These are phyloP conservation scores for Parasteatoda tepidariorum DNA, from an alignment of 1,140 invertebrate genomes.

Conservation along the genomic window DNA sequence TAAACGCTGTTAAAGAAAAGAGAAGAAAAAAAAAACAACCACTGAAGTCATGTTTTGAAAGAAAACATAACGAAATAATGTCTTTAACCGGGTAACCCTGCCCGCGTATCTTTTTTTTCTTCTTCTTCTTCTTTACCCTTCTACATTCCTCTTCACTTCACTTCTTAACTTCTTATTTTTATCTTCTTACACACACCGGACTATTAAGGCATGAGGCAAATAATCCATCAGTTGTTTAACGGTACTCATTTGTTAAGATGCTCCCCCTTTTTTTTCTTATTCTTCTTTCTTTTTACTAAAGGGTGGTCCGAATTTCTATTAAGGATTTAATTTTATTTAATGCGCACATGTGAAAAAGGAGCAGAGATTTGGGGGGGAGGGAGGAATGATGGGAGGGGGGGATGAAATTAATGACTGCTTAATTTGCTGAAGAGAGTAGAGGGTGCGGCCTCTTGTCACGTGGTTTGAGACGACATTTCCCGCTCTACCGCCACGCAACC, in stretches of 20 bases:
- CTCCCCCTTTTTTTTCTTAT: constrained; percentile 4
- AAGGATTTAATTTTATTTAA: constrained; percentile 61
- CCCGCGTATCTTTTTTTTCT: constrained; percentile 55
- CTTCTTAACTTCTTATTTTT: constrained; percentile 54
- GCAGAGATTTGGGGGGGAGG: constrained; percentile 46
- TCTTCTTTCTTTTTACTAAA: constrained; percentile 23
- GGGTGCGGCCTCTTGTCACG: constrained; percentile 28
- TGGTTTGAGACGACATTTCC: constrained; percentile 5
- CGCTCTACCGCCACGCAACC: neutral
- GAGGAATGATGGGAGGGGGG: constrained; percentile 52
- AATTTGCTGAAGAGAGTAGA: constrained; percentile 50
- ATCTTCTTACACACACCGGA: constrained; percentile 29
- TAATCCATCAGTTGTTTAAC: constrained; percentile 61
- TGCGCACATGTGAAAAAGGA: constrained; percentile 26
- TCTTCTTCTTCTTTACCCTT: neutral
- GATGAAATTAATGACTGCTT: constrained; percentile 61
- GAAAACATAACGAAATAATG: constrained; percentile 61
- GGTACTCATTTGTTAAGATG: constrained; percentile 56
- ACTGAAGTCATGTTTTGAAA: constrained; percentile 59
- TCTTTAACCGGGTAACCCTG: constrained; percentile 51
- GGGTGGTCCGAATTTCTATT: constrained; percentile 53
- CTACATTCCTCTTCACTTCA: neutral
- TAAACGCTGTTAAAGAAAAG: too few species aligned
- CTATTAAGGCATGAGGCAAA: constrained; percentile 57
- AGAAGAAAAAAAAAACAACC: constrained; percentile 36